A percentile compares a stretch with the other conserved stretches of the same genome.
Conservation (phyloP, 2,797 vertebrate species). For the Geotrypetes seraphini region DNA sequence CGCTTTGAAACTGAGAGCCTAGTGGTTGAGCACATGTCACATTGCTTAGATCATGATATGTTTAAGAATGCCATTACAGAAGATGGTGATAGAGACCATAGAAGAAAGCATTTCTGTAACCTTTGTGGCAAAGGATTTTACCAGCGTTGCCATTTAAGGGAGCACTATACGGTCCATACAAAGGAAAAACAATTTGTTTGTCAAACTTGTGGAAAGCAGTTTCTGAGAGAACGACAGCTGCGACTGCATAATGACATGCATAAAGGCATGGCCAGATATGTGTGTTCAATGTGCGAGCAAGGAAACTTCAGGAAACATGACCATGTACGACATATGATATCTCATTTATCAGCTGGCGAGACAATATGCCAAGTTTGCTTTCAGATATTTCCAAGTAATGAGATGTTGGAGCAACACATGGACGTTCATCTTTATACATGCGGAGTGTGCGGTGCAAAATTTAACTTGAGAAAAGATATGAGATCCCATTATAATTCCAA, state of each 20-base stretch:
- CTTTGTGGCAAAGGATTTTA: slow-evolving; percentile 96
- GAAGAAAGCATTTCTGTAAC: slow-evolving; percentile 92
- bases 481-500: slow-evolving; percentile 94
- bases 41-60: slow-evolving; percentile 82
- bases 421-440: slow-evolving; percentile 96
- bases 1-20: slow-evolving; percentile 80
- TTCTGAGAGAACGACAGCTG: slow-evolving; percentile 90
- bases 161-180: slow-evolving; percentile 97
- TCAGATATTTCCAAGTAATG: slow-evolving; percentile 89
- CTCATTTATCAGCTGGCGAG: slow-evolving; percentile 88
- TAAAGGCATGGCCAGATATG: slow-evolving; percentile 93
- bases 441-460: slow-evolving; percentile 94
- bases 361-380: slow-evolving; percentile 99
- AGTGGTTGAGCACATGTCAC: slow-evolving; percentile 80
- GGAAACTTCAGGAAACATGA: slow-evolving; percentile 97
- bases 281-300: slow-evolving; percentile 95
- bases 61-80: slow-evolving; percentile 73
- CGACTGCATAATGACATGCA: slow-evolving; percentile 97
- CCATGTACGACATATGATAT: slow-evolving; percentile 97
- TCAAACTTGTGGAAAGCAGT: slow-evolving; percentile 95
- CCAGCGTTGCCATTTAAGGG: slow-evolving; percentile 93
- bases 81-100: slow-evolving; percentile 80
- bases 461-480: slow-evolving; percentile 97
- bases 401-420: slow-evolving; percentile 94
- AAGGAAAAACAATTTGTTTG: slow-evolving; percentile 98